phyloP scores from a whole-genome alignment of 2,888 invertebrate species.

The Blomia tropicalis region DNA sequence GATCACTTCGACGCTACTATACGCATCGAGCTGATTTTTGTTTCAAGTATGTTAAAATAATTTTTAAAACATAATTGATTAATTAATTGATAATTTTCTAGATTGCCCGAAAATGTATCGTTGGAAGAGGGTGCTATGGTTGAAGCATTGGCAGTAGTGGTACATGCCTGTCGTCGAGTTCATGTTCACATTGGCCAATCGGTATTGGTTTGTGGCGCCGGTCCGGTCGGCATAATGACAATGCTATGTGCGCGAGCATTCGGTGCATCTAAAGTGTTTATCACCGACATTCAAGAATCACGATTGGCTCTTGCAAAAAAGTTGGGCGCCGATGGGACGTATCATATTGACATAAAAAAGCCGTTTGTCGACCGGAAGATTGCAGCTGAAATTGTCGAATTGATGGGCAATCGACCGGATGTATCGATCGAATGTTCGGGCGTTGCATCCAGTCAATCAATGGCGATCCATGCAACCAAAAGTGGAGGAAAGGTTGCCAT shows the following conservation, averaged over 20 bases:
- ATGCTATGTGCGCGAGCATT: constrained; percentile 33
- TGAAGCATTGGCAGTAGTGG: constrained; percentile 53
- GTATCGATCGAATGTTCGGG: constrained; percentile 77
- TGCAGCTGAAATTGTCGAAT: constrained; percentile 24
- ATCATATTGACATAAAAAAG: constrained; percentile 33
- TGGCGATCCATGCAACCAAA: constrained; percentile 44
- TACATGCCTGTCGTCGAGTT: constrained; percentile 34
- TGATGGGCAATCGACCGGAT: constrained; percentile 39
- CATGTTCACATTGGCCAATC: constrained; percentile 32
- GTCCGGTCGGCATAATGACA: constrained; percentile 41
- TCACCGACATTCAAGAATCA: constrained; percentile 30
- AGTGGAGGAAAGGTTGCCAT: constrained; percentile 24
- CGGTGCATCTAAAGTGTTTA: constrained; percentile 33
- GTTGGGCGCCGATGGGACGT: constrained; percentile 35
- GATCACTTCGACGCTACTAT: constrained; percentile 69
- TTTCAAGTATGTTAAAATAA: constrained; percentile 36
- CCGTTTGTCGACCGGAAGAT: constrained; percentile 37
- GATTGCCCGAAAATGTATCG: constrained; percentile 69
- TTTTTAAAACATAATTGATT: background rate
- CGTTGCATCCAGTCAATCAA: constrained; percentile 56
- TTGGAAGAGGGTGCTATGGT: constrained; percentile 84
- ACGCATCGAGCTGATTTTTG: constrained; percentile 54
- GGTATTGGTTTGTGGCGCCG: constrained; percentile 43
- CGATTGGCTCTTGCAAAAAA: constrained; percentile 35
- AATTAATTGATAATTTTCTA: constrained; percentile 34